Conservation (phyloP, 2,113 vertebrate species). For the Pseudolaguvia tuberculata region DNA sequence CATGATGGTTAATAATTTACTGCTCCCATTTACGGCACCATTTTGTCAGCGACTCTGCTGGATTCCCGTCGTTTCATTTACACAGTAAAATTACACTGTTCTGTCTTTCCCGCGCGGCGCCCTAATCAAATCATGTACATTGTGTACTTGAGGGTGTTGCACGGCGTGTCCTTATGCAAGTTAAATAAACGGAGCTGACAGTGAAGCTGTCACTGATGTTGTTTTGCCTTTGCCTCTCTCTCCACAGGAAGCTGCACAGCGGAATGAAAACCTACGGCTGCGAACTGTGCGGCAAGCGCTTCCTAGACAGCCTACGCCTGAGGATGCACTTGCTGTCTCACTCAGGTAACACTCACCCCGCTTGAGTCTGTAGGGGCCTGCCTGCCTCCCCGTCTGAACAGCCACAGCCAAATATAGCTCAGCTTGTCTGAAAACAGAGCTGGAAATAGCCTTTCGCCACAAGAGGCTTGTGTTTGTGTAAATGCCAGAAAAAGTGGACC, state of each 20-base stretch:
- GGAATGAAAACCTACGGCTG: constrained; percentile 98
- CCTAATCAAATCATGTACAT: constrained; percentile 40
- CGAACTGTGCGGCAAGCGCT: constrained; percentile 94
- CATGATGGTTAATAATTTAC: constrained; percentile 8
- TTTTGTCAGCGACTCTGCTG: constrained; percentile 4
- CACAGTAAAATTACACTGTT: constrained; percentile 32
- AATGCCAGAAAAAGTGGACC: constrained; percentile 16
- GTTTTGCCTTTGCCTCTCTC: constrained; percentile 48
- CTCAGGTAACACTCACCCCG: constrained; percentile 76
- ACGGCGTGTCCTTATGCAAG: constrained; percentile 25
- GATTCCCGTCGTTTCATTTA: constrained; percentile 16
- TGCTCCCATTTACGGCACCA: neutral
- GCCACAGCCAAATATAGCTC: constrained; percentile 38
- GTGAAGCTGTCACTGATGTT: constrained; percentile 40
- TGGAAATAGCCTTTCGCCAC: constrained; percentile 14
- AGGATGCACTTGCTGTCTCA: constrained; percentile 99
- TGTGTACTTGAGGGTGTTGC: constrained; percentile 19
- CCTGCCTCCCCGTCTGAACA: constrained; percentile 20
- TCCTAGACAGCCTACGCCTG: constrained; percentile 96
- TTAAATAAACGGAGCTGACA: constrained; percentile 37
- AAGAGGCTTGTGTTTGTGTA: neutral
- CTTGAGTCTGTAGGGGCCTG: constrained; percentile 29
- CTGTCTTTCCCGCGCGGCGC: constrained; percentile 22
- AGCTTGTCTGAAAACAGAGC: constrained; percentile 21
- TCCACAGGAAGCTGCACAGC: constrained; percentile 93